Evolutionary conservation across 2,113 vertebrate species (phyloP).

Genomic region (Xyrauchen texanus): DNA sequence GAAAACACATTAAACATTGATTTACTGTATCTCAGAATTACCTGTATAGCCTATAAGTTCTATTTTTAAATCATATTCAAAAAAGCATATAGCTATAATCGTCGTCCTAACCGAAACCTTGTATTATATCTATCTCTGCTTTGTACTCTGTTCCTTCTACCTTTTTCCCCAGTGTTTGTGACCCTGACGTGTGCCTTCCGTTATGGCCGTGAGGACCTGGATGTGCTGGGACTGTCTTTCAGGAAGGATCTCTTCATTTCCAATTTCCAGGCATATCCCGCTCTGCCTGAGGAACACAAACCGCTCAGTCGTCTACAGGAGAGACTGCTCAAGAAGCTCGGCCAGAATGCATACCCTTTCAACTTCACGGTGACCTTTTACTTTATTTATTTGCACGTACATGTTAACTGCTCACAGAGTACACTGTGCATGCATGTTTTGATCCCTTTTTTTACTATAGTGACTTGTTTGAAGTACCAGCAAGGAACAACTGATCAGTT

Average conservation of each 20-base stretch:
- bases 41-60: background rate
- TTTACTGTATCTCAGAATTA: background rate
- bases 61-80: background rate
- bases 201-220: conserved; percentile 84
- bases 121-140: background rate
- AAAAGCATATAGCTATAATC: too few relatives aligned
- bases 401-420: background rate
- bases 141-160: background rate
- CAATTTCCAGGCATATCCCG: conserved; percentile 79
- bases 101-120: too few relatives aligned
- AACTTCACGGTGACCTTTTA: conserved; percentile 75
- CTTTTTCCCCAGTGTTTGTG: conserved; percentile 77
- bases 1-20: background rate
- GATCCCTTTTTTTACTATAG: too few relatives aligned
- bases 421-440: too few relatives aligned
- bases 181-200: conserved; percentile 84
- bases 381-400: background rate
- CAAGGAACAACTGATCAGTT: too few relatives aligned
- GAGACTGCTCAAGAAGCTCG: conserved; percentile 81
- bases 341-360: conserved; percentile 79
- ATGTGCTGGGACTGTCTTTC: conserved; percentile 84
- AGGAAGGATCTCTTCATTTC: conserved; percentile 82
- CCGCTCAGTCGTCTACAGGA: conserved; percentile 79
- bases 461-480: too few relatives aligned
- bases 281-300: conserved; percentile 63